Evolutionary conservation across 2,797 vertebrate species (phyloP), one percentile per base, ranked within the genome.

Genomic region (Poliocrania exsul): DNA sequence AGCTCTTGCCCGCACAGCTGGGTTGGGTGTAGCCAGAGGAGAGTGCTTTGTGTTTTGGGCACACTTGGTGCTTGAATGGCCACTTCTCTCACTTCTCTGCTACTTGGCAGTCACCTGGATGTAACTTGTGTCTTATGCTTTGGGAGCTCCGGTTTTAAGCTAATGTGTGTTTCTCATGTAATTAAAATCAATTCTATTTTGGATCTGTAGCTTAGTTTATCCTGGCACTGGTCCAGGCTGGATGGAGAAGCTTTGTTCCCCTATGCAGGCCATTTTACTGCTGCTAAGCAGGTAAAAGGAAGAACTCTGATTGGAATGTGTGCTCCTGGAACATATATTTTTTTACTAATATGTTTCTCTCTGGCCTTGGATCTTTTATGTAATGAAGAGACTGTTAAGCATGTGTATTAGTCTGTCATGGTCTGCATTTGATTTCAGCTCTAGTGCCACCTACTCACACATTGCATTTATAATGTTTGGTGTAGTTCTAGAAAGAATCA

Each of bases 281-380:
- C 83, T 54, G 86, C 92, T 96, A 89, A 97, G 88, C 51, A 92
- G 69, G 75, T 93, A 87, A 91, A 93, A 92, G 50, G 62, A 96
- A 80, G 87, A 90, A 75, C 88, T 89, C 66, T 71, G 78, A 87
- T 47, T 77, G 14, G 51, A 11, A 65, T 87, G 69, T 4, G 2
- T 85, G 50, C 64, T 78, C 29, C 64, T 18, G 10, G 88, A 72
- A 70, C 93, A 96, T 97, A 88, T 97, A 82, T 95, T 97, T 97
- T 83, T 96, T 74, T 88, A 93, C 64, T 78, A 86, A 31, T 86
- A 20, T 3, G 3, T 85, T 97, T 93, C 57, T 88, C 28, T 18
- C 16, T 71, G 54, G 58, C 67, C 51, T 95, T 87, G 85, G 51
- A 83, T 75, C 46, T 95, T 35, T 42, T 80, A 69, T 10, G 7